Evolutionary conservation across 2,888 invertebrate genomes (phyloP).

Genomic region (Syrphus vitripennis): DNA sequence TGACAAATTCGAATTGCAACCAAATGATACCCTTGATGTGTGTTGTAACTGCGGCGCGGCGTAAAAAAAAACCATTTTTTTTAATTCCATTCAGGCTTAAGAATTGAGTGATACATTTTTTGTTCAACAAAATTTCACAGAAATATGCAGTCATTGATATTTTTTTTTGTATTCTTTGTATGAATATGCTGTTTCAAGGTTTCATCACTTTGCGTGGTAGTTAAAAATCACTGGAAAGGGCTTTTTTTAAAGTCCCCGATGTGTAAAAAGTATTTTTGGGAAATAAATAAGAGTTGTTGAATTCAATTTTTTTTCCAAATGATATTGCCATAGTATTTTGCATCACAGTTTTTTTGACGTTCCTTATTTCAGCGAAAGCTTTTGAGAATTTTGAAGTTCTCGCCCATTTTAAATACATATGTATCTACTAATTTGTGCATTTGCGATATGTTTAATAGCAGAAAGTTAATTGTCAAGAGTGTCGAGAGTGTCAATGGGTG

Average conservation of each 20-base stretch:
- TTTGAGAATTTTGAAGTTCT: too few relatives aligned
- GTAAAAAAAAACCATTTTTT: background rate
- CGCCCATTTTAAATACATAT: too few relatives aligned
- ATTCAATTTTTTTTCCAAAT: background rate
- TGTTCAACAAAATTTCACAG: background rate
- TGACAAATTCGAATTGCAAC: background rate
- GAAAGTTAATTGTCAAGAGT: too few relatives aligned
- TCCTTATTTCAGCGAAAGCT: too few relatives aligned
- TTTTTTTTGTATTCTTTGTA: too few relatives aligned
- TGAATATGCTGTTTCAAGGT: background rate
- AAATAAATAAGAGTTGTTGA: background rate
- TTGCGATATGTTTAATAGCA: too few relatives aligned
- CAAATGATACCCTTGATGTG: background rate
- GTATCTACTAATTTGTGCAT: too few relatives aligned
- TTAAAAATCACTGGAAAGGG: background rate
- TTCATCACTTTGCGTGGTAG: background rate
- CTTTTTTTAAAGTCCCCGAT: background rate
- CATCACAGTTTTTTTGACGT: background rate
- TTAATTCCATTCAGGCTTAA: background rate
- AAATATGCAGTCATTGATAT: background rate
- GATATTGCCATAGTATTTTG: background rate
- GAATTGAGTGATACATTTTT: background rate
- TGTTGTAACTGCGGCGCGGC: background rate
- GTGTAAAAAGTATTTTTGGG: background rate
- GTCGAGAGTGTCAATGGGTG: too few relatives aligned